These are phyloP conservation scores for Cryptotermes secundus DNA, from an alignment of 1,140 invertebrate genomes.

Conservation along the genomic window DNA sequence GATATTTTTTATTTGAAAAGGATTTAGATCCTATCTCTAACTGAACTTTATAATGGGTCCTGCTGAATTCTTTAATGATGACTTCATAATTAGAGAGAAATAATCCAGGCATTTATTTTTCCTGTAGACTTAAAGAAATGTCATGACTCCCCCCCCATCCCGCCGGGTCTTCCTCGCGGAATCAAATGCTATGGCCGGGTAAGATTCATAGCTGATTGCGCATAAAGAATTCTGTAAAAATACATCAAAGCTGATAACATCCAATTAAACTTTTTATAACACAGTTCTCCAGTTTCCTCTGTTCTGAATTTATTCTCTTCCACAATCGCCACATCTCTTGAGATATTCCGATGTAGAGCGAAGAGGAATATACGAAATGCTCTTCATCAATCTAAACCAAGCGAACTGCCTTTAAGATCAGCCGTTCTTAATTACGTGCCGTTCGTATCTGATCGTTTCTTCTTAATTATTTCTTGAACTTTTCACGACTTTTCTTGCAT, in stretches of 20 bases:
- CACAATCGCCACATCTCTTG: not conserved
- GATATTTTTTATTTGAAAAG: not conserved
- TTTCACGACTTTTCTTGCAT: not conserved
- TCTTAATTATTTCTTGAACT: not conserved
- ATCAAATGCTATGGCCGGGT: not conserved
- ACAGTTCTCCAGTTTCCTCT: no score
- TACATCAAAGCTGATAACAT: conserved; percentile 31
- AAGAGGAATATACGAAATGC: not conserved
- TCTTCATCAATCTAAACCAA: not conserved
- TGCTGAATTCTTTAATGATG: not conserved
- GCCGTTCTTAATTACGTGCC: not conserved
- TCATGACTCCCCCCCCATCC: not conserved
- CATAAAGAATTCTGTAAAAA: conserved; percentile 13
- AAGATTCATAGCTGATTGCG: not conserved
- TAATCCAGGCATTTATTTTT: not conserved
- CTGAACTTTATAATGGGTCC: not conserved
- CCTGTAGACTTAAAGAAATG: not conserved
- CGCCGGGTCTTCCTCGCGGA: not conserved
- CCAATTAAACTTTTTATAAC: conserved; percentile 22
- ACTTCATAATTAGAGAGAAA: not conserved
- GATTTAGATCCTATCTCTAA: not conserved
- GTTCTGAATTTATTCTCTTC: not conserved
- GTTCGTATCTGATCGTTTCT: conserved; percentile 1
- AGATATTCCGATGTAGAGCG: not conserved
- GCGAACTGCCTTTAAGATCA: not conserved